A percentile compares a stretch with the other conserved stretches of the same genome.
Evolutionary conservation across 2,113 vertebrate genomes (phyloP).

Genomic region (Stercorarius parasiticus): DNA sequence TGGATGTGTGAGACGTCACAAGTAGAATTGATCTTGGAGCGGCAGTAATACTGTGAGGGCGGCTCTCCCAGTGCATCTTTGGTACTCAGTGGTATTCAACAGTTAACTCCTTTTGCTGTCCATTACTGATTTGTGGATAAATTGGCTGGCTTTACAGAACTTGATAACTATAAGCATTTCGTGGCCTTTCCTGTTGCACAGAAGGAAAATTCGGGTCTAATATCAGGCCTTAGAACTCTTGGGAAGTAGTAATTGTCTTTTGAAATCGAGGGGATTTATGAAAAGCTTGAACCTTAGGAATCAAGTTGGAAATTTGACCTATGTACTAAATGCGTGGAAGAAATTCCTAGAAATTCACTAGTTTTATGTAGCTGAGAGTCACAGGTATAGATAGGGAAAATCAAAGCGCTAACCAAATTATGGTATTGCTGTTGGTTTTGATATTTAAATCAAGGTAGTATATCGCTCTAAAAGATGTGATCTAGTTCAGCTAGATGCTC

Average conservation of each 20-base stretch:
- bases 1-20: neutral
- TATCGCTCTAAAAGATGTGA: neutral
- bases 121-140: neutral
- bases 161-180: neutral
- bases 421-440: neutral
- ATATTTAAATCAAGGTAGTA: neutral
- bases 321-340: neutral
- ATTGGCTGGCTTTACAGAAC: neutral
- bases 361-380: neutral
- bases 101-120: neutral
- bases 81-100: neutral
- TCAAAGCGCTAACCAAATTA: neutral
- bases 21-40: conserved; percentile 1
- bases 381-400: neutral
- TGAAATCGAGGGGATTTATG: neutral
- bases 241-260: neutral
- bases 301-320: neutral
- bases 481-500: neutral
- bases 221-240: neutral
- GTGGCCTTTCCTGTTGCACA: neutral
- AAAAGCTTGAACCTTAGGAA: neutral
- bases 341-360: neutral
- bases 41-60: neutral
- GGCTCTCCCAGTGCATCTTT: neutral
- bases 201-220: neutral